phyloP scores from a whole-genome alignment of 2,888 invertebrate species.

The Cryptocheilus praepositus region DNA sequence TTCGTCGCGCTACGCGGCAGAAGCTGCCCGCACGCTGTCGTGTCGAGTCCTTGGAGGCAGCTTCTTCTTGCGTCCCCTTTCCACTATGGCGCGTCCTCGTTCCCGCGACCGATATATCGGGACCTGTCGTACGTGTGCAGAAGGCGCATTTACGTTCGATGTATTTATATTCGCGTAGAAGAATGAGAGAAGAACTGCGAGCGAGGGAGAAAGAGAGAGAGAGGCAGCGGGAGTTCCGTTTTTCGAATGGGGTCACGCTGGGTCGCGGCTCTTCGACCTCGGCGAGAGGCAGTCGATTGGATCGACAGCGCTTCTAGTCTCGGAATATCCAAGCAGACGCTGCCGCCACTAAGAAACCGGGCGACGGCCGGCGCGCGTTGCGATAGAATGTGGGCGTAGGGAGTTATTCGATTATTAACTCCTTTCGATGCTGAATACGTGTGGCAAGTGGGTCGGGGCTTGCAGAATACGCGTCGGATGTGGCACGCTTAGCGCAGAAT shows the following conservation, averaged over 20 bases:
- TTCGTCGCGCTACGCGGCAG: neutral
- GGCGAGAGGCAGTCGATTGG: neutral
- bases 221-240: neutral
- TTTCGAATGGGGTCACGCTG: conserved; percentile 3
- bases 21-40: conserved; percentile 6
- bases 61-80: conserved; percentile 9
- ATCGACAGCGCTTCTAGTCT: neutral
- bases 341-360: too few relatives aligned
- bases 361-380: too few relatives aligned
- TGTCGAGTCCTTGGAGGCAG: conserved; percentile 18
- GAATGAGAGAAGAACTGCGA: conserved; percentile 1
- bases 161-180: conserved; percentile 45
- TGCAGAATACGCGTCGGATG: too few relatives aligned
- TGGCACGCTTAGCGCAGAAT: too few relatives aligned
- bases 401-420: too few relatives aligned
- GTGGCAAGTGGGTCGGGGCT: too few relatives aligned
- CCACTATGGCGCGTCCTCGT: conserved; percentile 4
- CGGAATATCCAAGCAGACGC: too few relatives aligned
- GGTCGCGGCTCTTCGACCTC: conserved; percentile 3
- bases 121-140: conserved; percentile 10
- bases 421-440: too few relatives aligned
- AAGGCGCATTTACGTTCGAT: conserved; percentile 18
- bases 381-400: too few relatives aligned
- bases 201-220: neutral
- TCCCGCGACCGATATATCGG: conserved; percentile 20